phyloP scores from a whole-genome alignment of 2,888 invertebrate genomes.

The Uropetala carovei region DNA sequence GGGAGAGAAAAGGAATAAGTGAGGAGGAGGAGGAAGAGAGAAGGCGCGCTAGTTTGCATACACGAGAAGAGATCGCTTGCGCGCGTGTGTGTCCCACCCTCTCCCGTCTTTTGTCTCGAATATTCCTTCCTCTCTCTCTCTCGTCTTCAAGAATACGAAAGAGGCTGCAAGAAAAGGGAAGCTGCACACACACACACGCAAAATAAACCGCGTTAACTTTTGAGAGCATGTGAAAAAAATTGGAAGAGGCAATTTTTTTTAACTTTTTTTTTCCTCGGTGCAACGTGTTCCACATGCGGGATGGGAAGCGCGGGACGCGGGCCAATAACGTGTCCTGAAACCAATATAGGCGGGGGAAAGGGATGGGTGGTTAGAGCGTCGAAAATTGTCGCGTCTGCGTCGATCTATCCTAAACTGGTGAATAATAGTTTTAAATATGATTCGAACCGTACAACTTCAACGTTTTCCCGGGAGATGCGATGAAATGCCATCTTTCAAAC shows the following conservation, averaged over 20 bases:
- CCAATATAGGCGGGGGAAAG: not conserved
- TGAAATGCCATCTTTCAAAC: too few relatives aligned
- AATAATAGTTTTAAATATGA: too few relatives aligned
- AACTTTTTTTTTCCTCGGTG: not conserved
- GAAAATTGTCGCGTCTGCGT: too few relatives aligned
- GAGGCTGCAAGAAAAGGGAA: not conserved
- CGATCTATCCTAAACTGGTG: too few relatives aligned
- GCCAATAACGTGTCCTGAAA: not conserved
- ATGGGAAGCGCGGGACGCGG: not conserved
- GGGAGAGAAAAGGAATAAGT: not conserved
- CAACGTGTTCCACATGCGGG: slow-evolving; percentile 33
- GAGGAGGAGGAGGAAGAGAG: not conserved
- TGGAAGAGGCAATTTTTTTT: not conserved
- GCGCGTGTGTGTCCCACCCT: slow-evolving; percentile 27
- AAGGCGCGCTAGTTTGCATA: slow-evolving; percentile 36
- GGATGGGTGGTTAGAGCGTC: not conserved
- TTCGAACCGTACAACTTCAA: too few relatives aligned
- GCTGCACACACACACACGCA: not conserved
- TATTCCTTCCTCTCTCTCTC: not conserved
- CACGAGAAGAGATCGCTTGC: slow-evolving; percentile 25
- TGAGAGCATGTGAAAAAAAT: not conserved
- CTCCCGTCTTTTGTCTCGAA: not conserved
- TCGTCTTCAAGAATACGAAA: not conserved
- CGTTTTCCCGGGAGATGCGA: too few relatives aligned
- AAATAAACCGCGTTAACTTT: slow-evolving; percentile 37